These are phyloP conservation scores for Rhizomys pruinosus DNA, from an alignment of 2,113 vertebrate genomes.

Conservation along the genomic window DNA sequence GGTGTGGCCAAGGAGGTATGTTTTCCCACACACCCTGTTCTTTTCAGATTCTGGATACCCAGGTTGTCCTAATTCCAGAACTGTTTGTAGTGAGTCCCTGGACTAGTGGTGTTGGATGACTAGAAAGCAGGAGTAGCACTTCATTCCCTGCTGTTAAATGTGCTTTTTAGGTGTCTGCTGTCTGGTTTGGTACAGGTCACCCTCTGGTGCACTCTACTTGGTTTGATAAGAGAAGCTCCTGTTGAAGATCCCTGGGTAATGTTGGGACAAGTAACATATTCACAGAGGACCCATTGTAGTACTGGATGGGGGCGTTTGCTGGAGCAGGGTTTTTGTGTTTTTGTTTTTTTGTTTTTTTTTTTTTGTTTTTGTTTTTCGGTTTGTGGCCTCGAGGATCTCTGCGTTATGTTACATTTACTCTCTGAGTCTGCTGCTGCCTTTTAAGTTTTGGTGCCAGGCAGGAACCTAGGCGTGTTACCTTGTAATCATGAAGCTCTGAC, in stretches of 20 bases:
- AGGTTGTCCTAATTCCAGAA: slow-evolving; percentile 49
- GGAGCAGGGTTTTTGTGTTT: neutral
- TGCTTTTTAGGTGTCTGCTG: neutral
- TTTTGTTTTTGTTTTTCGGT: too few relatives aligned
- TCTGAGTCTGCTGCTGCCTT: neutral
- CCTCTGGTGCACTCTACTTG: neutral
- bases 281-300: neutral
- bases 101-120: slow-evolving; percentile 5
- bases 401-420: neutral
- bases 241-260: neutral
- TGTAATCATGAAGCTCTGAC: neutral
- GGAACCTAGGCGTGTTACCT: neutral
- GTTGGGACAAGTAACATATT: neutral
- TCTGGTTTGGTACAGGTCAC: neutral
- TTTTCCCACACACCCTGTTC: too few relatives aligned
- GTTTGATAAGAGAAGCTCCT: neutral
- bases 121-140: slow-evolving; percentile 17
- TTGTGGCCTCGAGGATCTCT: too few relatives aligned
- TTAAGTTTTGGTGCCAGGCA: neutral
- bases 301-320: neutral
- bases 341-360: too few relatives aligned
- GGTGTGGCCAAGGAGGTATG: too few relatives aligned
- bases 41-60: slow-evolving; percentile 9
- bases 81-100: neutral
- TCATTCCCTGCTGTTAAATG: neutral